Evolutionary conservation across 1,140 invertebrate species (phyloP).

Genomic region (Zophobas atratus): DNA sequence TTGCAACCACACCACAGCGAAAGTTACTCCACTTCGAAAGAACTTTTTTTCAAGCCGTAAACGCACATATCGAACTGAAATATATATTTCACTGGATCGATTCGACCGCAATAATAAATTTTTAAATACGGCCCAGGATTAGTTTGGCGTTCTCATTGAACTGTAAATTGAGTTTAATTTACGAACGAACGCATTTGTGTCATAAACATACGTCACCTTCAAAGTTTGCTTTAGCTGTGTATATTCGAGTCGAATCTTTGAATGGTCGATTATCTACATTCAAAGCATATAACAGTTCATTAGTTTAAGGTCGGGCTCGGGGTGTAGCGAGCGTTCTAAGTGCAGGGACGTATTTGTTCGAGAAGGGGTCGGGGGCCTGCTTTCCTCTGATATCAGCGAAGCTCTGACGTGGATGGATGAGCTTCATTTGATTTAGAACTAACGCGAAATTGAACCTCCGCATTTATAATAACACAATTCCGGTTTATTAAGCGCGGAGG

Average conservation of each 20-base stretch:
- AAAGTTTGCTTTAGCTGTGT: slow-evolving; percentile 22
- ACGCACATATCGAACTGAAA: neutral
- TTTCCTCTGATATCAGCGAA: slow-evolving; percentile 18
- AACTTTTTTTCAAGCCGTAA: neutral
- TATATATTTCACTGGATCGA: neutral
- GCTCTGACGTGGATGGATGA: slow-evolving; percentile 22
- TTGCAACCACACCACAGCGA: no score
- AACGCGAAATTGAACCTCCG: slow-evolving; percentile 18
- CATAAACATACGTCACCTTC: slow-evolving; percentile 34
- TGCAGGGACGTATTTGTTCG: slow-evolving; percentile 17
- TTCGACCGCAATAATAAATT: slow-evolving; percentile 12
- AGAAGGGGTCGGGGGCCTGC: neutral
- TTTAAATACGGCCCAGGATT: slow-evolving; percentile 16
- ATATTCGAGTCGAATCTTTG: slow-evolving; percentile 21
- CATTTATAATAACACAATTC: no score
- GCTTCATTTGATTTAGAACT: slow-evolving; percentile 30
- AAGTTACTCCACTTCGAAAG: no score
- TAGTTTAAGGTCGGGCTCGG: slow-evolving; percentile 29
- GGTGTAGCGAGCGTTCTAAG: slow-evolving; percentile 9
- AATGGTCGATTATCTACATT: slow-evolving; percentile 39
- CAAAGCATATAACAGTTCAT: slow-evolving; percentile 38
- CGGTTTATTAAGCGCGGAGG: no score
- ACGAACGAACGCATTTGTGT: slow-evolving; percentile 38
- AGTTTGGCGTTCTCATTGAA: slow-evolving; percentile 3
- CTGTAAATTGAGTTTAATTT: slow-evolving; percentile 39